Evolutionary conservation across 2,113 vertebrate genomes (phyloP).

Genomic region (Odocoileus hemionus): DNA sequence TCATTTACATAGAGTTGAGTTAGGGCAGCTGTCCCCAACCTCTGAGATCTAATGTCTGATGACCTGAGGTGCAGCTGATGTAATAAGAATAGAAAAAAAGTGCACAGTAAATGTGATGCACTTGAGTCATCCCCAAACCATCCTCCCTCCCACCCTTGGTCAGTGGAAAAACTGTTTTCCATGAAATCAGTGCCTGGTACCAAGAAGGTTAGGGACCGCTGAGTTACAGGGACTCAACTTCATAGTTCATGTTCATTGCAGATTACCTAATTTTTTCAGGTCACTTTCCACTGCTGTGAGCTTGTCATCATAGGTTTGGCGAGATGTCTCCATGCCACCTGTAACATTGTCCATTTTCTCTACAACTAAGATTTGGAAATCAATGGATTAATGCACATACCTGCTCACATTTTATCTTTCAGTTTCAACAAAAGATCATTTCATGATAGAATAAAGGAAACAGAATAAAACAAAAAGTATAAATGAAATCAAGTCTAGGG

Average conservation of each 20-base stretch:
- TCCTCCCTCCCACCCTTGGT: background rate
- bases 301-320: conserved; percentile 89
- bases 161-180: background rate
- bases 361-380: conserved; percentile 87
- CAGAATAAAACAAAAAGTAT: background rate
- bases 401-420: background rate
- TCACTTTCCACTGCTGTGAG: conserved; percentile 90
- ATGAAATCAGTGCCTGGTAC: background rate
- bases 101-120: background rate
- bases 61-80: background rate
- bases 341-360: conserved; percentile 95
- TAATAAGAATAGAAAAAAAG: background rate
- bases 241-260: background rate
- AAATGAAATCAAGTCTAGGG: background rate
- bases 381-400: conserved; percentile 58
- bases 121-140: background rate
- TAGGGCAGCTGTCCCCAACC: background rate
- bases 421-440: background rate
- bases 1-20: background rate
- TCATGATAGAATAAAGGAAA: conserved; percentile 45
- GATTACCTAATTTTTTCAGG: conserved; percentile 94
- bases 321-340: conserved; percentile 88
- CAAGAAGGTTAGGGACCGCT: background rate
- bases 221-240: background rate
- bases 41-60: background rate